Base-by-base conservation (phyloP, 30 jellyfish, hydroid and myxozoan genomes). In the Aurelia sp. region DNA sequence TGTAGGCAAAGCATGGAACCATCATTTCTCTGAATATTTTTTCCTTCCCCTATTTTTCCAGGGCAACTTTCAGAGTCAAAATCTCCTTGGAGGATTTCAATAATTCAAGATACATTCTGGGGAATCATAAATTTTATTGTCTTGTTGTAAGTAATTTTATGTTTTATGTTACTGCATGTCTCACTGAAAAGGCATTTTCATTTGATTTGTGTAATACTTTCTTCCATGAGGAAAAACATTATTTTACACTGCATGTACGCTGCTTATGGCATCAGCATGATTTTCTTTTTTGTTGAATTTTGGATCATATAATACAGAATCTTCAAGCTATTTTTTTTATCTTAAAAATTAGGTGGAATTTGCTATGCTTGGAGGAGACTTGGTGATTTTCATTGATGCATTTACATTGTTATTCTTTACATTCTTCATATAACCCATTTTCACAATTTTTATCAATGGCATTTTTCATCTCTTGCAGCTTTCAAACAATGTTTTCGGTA, bases 41-140 rank as follows among this genome's bases (percentile, higher is more conserved):
- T 30, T 8, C 22, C 1, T 74, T 57, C 38, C 1, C 21, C 13
- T 67, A 15, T 63, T 74, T 41, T 12, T 44, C 41, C 82, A 90
- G 97, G 97, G 5, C 84, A 72, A 3, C 82, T 90, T 3, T 81
- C 91, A 33, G 97, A 62, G 63, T 67, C 90, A 8, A 69, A 55
- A 67, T 91, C 97, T 16, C 91, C 97, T 16, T 91, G 97, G 97
- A 79, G 97, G 53, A 5, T 91, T 8, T 91, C 97, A 61, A 78
- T 83, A 27, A 51, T 91, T 53, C 84, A 88, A 67, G 96, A 91
- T 55, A 52, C 76, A 13, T 91, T 91, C 60, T 91, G 97, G 97
- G 95, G 90, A n/a, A 51, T 91, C 72, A 53, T 91, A 3, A 91
- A 91, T 55, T 84, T 91, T 53, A 63, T 91, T 51, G 96, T 84